Evolutionary conservation across 2,113 vertebrate species (phyloP).

Genomic region (Pteruthius melanotis): DNA sequence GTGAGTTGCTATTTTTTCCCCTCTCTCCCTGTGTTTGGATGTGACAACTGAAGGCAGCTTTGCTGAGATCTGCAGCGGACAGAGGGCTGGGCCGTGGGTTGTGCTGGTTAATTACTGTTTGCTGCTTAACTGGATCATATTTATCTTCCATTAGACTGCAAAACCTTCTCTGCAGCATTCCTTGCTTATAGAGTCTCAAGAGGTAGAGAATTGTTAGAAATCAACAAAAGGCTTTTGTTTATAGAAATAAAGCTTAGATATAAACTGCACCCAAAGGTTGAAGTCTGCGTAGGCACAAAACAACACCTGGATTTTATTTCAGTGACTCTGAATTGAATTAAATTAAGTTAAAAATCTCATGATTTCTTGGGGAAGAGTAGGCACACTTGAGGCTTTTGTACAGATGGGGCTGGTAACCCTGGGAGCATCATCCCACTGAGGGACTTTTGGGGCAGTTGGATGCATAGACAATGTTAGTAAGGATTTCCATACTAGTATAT

Average conservation of each 20-base stretch:
- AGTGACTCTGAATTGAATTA: background rate
- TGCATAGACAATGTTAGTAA: background rate
- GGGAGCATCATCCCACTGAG: background rate
- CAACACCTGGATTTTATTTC: background rate
- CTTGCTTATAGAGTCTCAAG: background rate
- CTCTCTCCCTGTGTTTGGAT: background rate
- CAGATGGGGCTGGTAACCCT: background rate
- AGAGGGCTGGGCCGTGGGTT: rapidly evolving
- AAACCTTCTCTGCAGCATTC: background rate
- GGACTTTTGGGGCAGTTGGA: background rate
- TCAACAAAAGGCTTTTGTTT: background rate
- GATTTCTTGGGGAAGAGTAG: background rate
- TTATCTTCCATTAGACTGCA: background rate
- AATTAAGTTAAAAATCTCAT: background rate
- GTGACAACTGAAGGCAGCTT: background rate
- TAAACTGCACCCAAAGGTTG: background rate
- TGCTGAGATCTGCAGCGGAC: background rate
- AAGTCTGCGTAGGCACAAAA: background rate
- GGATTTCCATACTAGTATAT: background rate
- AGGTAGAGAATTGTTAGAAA: background rate
- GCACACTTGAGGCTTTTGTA: background rate
- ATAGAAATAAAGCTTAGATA: background rate
- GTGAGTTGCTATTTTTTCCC: background rate
- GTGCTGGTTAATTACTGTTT: background rate
- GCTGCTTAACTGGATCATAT: background rate